These are phyloP conservation scores for Bothrops alternatus DNA, from an alignment of 2,797 vertebrate species.

Conservation along the genomic window DNA sequence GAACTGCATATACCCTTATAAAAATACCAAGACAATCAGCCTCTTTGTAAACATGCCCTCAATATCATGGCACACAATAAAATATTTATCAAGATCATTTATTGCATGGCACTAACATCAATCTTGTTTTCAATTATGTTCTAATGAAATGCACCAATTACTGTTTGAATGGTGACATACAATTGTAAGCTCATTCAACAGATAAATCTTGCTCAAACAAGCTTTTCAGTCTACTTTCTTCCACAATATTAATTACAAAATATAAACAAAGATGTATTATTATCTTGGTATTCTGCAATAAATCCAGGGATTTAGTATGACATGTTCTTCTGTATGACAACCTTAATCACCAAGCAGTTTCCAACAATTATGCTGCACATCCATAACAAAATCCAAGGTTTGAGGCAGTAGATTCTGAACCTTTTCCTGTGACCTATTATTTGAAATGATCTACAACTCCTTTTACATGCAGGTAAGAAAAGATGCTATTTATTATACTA, in stretches of 20 bases:
- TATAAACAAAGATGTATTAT: slow-evolving; percentile 69
- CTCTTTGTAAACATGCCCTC: slow-evolving; percentile 39
- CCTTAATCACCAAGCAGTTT: slow-evolving; percentile 52
- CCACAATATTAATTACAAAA: slow-evolving; percentile 69
- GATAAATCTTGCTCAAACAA: slow-evolving; percentile 70
- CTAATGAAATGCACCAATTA: slow-evolving; percentile 75
- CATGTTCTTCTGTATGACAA: slow-evolving; percentile 50
- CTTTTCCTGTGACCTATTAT: slow-evolving; percentile 28
- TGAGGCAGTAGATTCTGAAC: slow-evolving; percentile 31
- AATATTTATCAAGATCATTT: slow-evolving; percentile 66
- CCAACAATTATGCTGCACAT: slow-evolving; percentile 48
- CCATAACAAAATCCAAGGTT: slow-evolving; percentile 37
- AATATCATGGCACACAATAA: slow-evolving; percentile 59
- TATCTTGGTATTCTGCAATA: slow-evolving; percentile 57
- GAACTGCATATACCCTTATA: neutral
- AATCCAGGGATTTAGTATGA: slow-evolving; percentile 52
- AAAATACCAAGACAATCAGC: slow-evolving; percentile 45
- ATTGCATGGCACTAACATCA: slow-evolving; percentile 65
- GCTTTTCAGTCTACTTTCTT: slow-evolving; percentile 65
- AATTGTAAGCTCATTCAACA: slow-evolving; percentile 65
- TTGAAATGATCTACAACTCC: slow-evolving; percentile 33
- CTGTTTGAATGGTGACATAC: slow-evolving; percentile 70
- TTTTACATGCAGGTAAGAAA: slow-evolving; percentile 12
- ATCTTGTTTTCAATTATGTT: slow-evolving; percentile 70
- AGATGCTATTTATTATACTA: slow-evolving; percentile 34